These are phyloP conservation scores for Stenurella melanura DNA, from an alignment of 2,888 invertebrate genomes.

Conservation along the genomic window DNA sequence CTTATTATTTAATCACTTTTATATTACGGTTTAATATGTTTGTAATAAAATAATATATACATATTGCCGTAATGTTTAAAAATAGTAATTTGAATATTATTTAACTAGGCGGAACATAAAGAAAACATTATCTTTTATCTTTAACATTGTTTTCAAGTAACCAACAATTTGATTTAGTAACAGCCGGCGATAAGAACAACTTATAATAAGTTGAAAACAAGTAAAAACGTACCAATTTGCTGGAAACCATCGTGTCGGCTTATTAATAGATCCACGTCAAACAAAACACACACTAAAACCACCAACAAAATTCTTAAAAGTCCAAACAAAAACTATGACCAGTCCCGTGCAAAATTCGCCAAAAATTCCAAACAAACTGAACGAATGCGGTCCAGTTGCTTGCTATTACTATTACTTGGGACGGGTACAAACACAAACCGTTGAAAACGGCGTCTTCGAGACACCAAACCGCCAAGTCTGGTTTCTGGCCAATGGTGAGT, in stretches of 20 bases:
- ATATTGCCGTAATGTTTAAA: too few species aligned
- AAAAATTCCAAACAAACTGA: constrained; percentile 19
- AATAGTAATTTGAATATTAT: too few species aligned
- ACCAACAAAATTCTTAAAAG: constrained; percentile 24
- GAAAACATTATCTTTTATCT: too few species aligned
- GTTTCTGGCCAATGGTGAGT: constrained; percentile 21
- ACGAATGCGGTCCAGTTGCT: constrained; percentile 21
- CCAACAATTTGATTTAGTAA: too few species aligned
- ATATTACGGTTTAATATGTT: too few species aligned
- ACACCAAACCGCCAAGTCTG: constrained; percentile 25
- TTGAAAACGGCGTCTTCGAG: constrained; percentile 26
- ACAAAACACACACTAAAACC: constrained; percentile 35
- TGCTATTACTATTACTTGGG: background rate
- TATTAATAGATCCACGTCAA: constrained; percentile 27
- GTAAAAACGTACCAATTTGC: constrained; percentile 60
- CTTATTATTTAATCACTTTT: too few species aligned
- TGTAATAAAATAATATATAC: too few species aligned
- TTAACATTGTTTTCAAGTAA: too few species aligned
- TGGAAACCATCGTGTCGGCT: constrained; percentile 60
- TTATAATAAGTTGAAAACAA: constrained; percentile 8
- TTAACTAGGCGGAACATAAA: too few species aligned
- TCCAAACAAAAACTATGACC: constrained; percentile 38
- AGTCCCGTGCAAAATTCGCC: constrained; percentile 16
- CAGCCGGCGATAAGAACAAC: too few species aligned
- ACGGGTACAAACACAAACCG: constrained; percentile 1